Base-by-base conservation (phyloP, 2,888 invertebrate species). In the Lamellibrachia columna region DNA sequence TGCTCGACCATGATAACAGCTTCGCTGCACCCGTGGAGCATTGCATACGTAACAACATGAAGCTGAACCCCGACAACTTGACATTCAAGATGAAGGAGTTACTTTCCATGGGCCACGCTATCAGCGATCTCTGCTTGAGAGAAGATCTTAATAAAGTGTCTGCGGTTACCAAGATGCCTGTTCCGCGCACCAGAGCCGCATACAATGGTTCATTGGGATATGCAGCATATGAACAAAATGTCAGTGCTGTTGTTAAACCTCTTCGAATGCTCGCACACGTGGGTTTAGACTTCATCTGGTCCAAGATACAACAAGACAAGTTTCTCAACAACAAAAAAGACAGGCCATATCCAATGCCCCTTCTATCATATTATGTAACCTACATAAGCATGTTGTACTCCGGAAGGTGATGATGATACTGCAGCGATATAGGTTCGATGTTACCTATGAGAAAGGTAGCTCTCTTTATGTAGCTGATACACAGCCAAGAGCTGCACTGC, bases 101-200 rank as follows among this genome's bases (percentile, higher is more conserved):
- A 28, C 8, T 28, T 15, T 92, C 22, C n/a, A n/a, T n/a, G n/a
- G n/a, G n/a, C n/a, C n/a, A n/a, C n/a, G n/a, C n/a, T n/a, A n/a
- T 91, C 75, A 92, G 52, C 15, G 91, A 92, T 22, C 15, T 91
- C 22, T 92, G 93, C 8, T 52, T 93, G 4, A 8, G 28, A 3
- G n/a, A 60, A 52, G 93, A 92, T 28, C 93, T 92, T n/a, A 52
- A 58, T 3, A 93, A 93, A 53, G 91, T 93, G 6, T 53, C 7
- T 60, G 93, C 93, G 6, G 58, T 93, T 4, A 90, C 58, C 22
- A 91, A 93, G 6, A 92, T 93, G 92, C 93, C 93, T 6, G 91
- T 91, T 52, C 53, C 91, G 28, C 53, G 53, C 40, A 91, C 15
- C 91, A 91, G 28, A 91, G 91, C 91, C 9, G 91, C 9, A 28